phyloP scores from a whole-genome alignment of 2,113 vertebrate species.

The Enhydra lutris region DNA sequence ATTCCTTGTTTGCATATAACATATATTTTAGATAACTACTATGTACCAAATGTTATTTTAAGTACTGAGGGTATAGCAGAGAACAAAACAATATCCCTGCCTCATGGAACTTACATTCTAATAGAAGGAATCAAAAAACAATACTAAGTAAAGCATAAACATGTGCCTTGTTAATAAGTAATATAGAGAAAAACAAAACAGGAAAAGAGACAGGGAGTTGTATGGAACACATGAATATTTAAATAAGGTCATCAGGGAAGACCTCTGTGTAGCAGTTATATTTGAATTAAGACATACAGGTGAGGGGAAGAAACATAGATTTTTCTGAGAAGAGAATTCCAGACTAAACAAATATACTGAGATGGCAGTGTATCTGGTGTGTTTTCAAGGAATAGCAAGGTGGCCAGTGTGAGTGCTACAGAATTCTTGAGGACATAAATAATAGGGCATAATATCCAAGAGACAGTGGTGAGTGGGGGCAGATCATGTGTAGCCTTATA shows the following conservation, averaged over 20 bases:
- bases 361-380: not conserved
- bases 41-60: not conserved
- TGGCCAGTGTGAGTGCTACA: not conserved
- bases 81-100: not conserved
- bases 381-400: not conserved
- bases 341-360: not conserved
- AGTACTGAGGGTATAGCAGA: not conserved
- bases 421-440: not conserved
- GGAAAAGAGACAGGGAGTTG: not conserved
- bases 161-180: not conserved
- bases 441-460: not conserved
- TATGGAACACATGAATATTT: not conserved
- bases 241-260: not conserved
- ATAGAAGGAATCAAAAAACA: not conserved
- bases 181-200: not conserved
- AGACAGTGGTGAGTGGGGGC: not conserved
- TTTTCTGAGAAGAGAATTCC: not conserved
- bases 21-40: not conserved
- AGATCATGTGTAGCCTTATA: not conserved
- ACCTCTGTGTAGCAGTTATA: not conserved
- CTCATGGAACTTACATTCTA: not conserved
- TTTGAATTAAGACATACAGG: not conserved
- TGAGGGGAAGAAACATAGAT: not conserved
- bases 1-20: no score
- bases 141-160: not conserved